Percentiles rank a stretch among this genome's conserved stretches.
phyloP scores from a whole-genome alignment of 2,888 invertebrate species.

The Helleia helle region DNA sequence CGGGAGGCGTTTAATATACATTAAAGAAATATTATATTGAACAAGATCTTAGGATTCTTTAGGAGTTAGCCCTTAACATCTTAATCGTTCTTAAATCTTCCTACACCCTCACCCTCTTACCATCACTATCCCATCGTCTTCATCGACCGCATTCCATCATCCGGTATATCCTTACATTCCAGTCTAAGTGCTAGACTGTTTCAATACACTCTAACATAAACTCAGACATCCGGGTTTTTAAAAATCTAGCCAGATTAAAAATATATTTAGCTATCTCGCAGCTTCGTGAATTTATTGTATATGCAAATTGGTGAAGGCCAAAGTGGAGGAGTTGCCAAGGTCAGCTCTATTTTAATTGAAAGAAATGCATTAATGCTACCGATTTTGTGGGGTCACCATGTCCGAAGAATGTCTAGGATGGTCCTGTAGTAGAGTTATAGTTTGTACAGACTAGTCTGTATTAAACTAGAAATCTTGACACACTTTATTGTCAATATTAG shows the following conservation, averaged over 20 bases:
- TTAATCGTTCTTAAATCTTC: too few relatives aligned
- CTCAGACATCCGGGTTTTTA: not conserved
- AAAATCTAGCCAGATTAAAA: not conserved
- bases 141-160: too few relatives aligned
- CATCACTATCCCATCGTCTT: too few relatives aligned
- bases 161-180: too few relatives aligned
- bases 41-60: too few relatives aligned
- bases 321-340: constrained; percentile 18
- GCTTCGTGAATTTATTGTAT: constrained; percentile 7
- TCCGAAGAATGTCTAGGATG: not conserved
- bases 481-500: too few relatives aligned
- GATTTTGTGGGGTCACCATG: constrained; percentile 12
- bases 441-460: not conserved
- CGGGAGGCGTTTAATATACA: too few relatives aligned
- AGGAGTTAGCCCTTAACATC: too few relatives aligned
- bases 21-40: too few relatives aligned
- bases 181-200: too few relatives aligned
- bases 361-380: constrained; percentile 22
- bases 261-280: not conserved
- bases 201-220: not conserved
- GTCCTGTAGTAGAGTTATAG: not conserved
- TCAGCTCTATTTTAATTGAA: constrained; percentile 23
- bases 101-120: too few relatives aligned
- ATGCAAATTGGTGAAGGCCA: constrained; percentile 19
- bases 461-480: too few relatives aligned